phyloP scores from a whole-genome alignment of 2,888 invertebrate species.

The Deroplatys truncata region DNA sequence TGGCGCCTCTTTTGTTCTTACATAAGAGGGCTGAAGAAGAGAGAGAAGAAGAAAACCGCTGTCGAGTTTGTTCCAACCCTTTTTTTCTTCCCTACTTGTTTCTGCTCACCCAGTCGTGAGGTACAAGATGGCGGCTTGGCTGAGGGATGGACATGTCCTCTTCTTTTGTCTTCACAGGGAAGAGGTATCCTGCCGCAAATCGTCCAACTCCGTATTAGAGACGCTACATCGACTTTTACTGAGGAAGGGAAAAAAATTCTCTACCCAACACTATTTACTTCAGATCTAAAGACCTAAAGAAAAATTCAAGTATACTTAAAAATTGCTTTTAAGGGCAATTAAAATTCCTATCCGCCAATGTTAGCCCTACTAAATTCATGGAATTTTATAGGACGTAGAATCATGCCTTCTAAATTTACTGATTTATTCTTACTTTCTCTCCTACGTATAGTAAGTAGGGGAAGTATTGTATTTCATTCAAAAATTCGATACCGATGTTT shows the following conservation, averaged over 20 bases:
- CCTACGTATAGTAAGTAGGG: too few relatives aligned
- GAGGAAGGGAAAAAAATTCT: not conserved
- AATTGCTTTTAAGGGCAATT: too few relatives aligned
- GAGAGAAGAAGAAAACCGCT: not conserved
- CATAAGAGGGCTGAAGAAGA: not conserved
- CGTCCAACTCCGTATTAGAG: not conserved
- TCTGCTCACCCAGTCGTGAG: conserved; percentile 29
- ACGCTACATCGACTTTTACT: not conserved
- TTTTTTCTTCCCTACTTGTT: conserved; percentile 17
- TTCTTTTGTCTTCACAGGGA: not conserved
- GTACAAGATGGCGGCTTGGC: conserved; percentile 29
- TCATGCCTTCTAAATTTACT: too few relatives aligned
- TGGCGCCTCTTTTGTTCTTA: not conserved
- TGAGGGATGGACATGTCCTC: not conserved
- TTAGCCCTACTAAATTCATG: too few relatives aligned
- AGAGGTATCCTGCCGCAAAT: not conserved
- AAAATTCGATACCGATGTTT: too few relatives aligned
- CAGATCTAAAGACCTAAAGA: too few relatives aligned
- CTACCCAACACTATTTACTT: too few relatives aligned
- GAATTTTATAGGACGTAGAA: too few relatives aligned
- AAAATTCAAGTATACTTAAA: too few relatives aligned
- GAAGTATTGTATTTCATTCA: too few relatives aligned
- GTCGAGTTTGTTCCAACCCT: not conserved
- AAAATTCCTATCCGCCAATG: too few relatives aligned
- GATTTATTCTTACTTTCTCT: too few relatives aligned